Evolutionary conservation across 2,113 vertebrate species (phyloP), one percentile per base, ranked within the genome.

Genomic region (Sebastes schlegelii): DNA sequence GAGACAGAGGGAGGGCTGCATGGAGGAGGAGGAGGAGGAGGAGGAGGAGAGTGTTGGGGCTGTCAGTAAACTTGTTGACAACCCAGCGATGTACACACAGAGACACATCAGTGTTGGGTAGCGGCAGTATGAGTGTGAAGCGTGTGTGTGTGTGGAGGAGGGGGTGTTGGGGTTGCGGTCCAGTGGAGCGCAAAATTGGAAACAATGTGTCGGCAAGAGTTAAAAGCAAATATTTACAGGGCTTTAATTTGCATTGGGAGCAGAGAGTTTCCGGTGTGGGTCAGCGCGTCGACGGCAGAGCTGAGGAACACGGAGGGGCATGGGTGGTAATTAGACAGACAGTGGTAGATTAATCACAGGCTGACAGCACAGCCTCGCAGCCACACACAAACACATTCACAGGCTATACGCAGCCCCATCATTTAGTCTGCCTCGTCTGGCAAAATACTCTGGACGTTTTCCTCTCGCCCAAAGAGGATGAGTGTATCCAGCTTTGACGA

Each of bases 221-320:
- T 92, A 91, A 92, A 91, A 88, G 87, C 83, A 92, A 93, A 94
- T 92, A 94, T 94, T 94, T 94, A 91, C 90, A 87, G 75, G 87
- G 84, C 73, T 92, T 87, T 89, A 86, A 88, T 93, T 92, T 90
- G 90, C 83, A 84, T 84, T 7, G 77, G 77, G 88, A 82, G 84
- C 77, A n/a, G 46, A 1, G 19, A 57, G 86, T 77, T 92, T 89
- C 90, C 78, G 75, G 82, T 49, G 80, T 65, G 89, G 93, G 91
- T 92, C 91, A 89, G 73, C 1, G 86, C 72, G 14, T 77, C 84
- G 21, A 51, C 16, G 52, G 79, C 45, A 45, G 70, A 69, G 66
- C 68, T 3, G 62, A 45, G 63, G 77, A 90, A 82, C 87, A 80
- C 19, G 19, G 69, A 83, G 87, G 86, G 83, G 77, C 57, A 67